phyloP scores from a whole-genome alignment of 2,888 invertebrate genomes.

The Pyralis farinalis region DNA sequence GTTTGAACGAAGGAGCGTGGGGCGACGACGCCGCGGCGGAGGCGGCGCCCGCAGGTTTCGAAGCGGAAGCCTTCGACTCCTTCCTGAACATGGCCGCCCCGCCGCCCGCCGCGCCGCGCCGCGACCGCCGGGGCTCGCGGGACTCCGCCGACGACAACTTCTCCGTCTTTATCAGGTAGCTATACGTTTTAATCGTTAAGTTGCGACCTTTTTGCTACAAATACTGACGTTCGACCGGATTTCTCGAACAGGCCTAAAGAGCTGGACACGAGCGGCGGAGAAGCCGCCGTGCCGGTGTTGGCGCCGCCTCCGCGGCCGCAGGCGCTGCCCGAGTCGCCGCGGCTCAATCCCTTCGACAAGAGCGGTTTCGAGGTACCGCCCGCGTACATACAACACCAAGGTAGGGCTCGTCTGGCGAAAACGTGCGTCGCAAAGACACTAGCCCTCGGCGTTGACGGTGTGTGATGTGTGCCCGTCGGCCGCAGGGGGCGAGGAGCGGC shows the following conservation, averaged over 20 bases:
- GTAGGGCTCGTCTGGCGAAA: conserved; percentile 1
- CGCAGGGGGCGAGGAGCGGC: conserved; percentile 26
- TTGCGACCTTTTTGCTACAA: not conserved
- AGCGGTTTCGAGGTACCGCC: conserved; percentile 61
- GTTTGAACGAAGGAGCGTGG: conserved; percentile 52
- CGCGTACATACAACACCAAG: conserved; percentile 27
- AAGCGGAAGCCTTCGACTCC: conserved; percentile 88
- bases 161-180: conserved; percentile 88
- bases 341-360: conserved; percentile 90
- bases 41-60: conserved; percentile 79
- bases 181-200: not conserved
- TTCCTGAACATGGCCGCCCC: conserved; percentile 91
- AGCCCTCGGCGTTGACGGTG: no score
- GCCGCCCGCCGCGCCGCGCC: conserved; percentile 83
- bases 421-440: no score
- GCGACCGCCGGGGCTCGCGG: conserved; percentile 83
- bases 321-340: conserved; percentile 77
- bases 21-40: conserved; percentile 57
- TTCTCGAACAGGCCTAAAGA: conserved; percentile 73
- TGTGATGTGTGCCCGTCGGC: no score
- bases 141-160: conserved; percentile 91
- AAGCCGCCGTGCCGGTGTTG: conserved; percentile 83
- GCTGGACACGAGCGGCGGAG: conserved; percentile 38
- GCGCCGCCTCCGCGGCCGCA: conserved; percentile 85
- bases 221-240: no score